phyloP scores from a whole-genome alignment of 2,797 vertebrate species.

The Carapus acus region DNA sequence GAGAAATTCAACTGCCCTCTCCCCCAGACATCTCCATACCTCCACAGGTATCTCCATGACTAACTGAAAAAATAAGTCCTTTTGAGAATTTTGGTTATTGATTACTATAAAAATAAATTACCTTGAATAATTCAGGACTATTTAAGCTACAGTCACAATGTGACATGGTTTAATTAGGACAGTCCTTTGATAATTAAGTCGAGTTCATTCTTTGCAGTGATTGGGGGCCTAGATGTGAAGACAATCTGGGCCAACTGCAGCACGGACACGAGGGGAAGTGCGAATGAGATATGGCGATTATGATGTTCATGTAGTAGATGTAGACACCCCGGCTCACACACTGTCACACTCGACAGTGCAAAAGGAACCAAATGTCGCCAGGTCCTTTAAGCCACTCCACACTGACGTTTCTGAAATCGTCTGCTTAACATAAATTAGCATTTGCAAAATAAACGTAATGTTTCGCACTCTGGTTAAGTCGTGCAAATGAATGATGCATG shows the following conservation, averaged over 20 bases:
- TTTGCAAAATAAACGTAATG: constrained; percentile 67
- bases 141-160: no score
- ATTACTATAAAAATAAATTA: no score
- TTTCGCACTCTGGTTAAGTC: constrained; percentile 54
- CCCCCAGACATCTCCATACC: neutral
- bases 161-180: no score
- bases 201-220: no score
- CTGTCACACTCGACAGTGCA: constrained; percentile 35
- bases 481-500: constrained; percentile 71
- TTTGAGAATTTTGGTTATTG: no score
- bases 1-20: constrained; percentile 39
- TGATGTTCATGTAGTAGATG: neutral
- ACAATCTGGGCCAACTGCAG: constrained; percentile 32
- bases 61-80: no score
- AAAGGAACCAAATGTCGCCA: constrained; percentile 53
- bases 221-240: constrained; percentile 11
- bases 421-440: constrained; percentile 73
- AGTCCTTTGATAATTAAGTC: no score
- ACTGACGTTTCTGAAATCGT: constrained; percentile 60
- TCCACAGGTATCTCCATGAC: neutral
- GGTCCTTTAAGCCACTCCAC: constrained; percentile 51
- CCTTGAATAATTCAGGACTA: no score
- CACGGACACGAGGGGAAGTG: constrained; percentile 4
- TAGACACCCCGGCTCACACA: constrained; percentile 1
- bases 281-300: neutral